These are phyloP conservation scores for Maylandia zebra DNA, from an alignment of 2,113 vertebrate genomes.

Conservation along the genomic window DNA sequence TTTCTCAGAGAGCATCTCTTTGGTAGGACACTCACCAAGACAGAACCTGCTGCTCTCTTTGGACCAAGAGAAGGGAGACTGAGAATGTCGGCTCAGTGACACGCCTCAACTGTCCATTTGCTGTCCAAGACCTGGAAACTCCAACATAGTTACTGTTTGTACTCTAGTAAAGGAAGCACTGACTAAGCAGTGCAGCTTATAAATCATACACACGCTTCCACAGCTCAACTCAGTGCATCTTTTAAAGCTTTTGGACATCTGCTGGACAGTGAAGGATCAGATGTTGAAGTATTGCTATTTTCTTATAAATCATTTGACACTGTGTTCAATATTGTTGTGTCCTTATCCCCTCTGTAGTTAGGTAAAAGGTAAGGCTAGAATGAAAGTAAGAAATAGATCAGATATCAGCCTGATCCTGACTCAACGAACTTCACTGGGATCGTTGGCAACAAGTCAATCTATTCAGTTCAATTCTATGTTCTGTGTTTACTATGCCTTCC, in stretches of 20 bases:
- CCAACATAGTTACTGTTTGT: not conserved
- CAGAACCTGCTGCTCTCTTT: slow-evolving; percentile 38
- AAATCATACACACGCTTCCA: not conserved
- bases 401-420: not conserved
- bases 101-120: not conserved
- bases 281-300: not conserved
- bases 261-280: not conserved
- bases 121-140: not conserved
- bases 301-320: not conserved
- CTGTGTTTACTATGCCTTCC: not conserved
- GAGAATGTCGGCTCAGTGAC: not conserved
- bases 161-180: not conserved
- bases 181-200: not conserved
- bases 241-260: not conserved
- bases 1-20: not conserved
- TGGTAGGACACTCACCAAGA: slow-evolving; percentile 40
- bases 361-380: not conserved
- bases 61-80: slow-evolving; percentile 74
- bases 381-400: not conserved
- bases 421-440: not conserved
- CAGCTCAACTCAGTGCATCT: not conserved
- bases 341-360: not conserved
- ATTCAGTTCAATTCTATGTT: not conserved
- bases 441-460: not conserved
- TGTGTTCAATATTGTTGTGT: not conserved